Base-by-base conservation (phyloP, 2,888 invertebrate genomes). In the Dolomedes plantarius region DNA sequence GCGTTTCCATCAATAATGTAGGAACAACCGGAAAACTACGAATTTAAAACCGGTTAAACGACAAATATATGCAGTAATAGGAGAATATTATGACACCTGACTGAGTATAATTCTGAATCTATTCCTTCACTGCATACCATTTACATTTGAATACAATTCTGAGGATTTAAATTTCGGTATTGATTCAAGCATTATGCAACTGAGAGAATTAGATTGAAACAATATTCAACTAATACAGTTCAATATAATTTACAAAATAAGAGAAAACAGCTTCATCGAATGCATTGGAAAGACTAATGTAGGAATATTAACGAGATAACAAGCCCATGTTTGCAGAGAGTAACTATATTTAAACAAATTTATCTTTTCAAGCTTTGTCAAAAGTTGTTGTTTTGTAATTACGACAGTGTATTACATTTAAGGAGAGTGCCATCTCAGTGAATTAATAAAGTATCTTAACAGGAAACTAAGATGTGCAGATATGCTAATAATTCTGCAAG, bases 131-230 rank as follows among this genome's bases (percentile, higher is more conserved):
- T 56, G 23, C 56, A 23, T 23, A 56, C 1, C 1, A 56, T 56
- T 56, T 56, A 56, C 56, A 56, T 56, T n/a, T 56, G 56, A 56
- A 56, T 56, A 56, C 23, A 23, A 23, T 23, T 56, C 23, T 3
- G 23, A 56, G 56, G 3, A 23, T 56, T 56, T 56, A 56, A 56
- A 56, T 56, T 56, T 56, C 56, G 11, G 13, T 56, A 56, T 56
- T 56, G 56, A 23, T 23, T 23, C 23, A 56, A 56, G 56, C 3
- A 56, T 56, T 56, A 56, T 56, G 23, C 23, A 23, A 56, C 11
- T 56, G 23, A 56, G 23, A 56, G 56, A 56, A 23, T 56, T 56
- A 56, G 56, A 23, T 23, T 23, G 56, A 23, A 36, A 16, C 41
- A 46, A 46, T 56, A 56, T 56, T 23, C 56, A 6, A 5, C 11